Percentiles rank a stretch among this genome's conserved stretches.
Conservation (phyloP, 2,113 vertebrate genomes). For the Sigmodon hispidus region DNA sequence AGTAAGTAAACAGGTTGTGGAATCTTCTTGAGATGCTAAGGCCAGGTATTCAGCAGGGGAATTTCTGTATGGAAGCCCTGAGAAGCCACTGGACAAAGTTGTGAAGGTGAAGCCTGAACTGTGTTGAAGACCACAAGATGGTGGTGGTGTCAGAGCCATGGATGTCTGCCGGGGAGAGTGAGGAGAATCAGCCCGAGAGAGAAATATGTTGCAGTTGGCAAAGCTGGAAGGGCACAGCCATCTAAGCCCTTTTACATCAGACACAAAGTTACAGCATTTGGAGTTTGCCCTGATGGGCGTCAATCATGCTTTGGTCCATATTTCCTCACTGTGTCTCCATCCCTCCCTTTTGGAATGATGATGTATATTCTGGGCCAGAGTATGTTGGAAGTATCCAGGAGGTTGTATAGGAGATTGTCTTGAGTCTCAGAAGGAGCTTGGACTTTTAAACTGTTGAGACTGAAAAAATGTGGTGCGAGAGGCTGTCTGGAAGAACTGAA, state of each 20-base stretch:
- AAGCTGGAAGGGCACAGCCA: neutral
- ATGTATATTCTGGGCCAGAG: neutral
- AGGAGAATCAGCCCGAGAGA: neutral
- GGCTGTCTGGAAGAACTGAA: neutral
- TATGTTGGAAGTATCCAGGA: neutral
- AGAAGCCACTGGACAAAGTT: neutral
- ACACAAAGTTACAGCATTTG: neutral
- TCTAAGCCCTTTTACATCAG: neutral
- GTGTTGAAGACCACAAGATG: neutral
- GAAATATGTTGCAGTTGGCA: neutral
- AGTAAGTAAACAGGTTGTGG: neutral
- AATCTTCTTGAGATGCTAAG: neutral
- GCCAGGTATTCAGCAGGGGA: neutral
- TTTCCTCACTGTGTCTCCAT: neutral
- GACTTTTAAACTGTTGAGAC: neutral
- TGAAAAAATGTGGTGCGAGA: neutral
- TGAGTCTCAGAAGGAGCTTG: neutral
- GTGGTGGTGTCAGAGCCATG: neutral
- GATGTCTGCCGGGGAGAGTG: neutral
- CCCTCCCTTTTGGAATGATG: neutral
- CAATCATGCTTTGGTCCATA: neutral
- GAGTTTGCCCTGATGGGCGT: neutral
- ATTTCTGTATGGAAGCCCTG: neutral
- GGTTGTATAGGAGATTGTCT: neutral
- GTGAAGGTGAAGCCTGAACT: neutral